Percentiles rank a stretch among this genome's conserved stretches.
Conservation (phyloP, 2,797 vertebrate genomes). For the Melanotaenia maccullochi region DNA sequence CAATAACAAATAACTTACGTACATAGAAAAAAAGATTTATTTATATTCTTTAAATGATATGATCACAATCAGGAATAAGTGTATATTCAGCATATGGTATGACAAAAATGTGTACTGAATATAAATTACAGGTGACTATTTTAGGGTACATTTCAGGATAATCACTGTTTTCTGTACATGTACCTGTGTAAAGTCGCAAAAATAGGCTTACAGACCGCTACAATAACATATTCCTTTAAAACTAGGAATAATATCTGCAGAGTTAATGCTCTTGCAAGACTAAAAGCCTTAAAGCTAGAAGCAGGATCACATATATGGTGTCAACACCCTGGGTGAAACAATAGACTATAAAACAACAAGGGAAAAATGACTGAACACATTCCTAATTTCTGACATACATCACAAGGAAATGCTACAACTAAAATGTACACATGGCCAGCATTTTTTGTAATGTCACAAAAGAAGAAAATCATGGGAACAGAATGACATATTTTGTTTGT, state of each 20-base stretch:
- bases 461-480: background rate
- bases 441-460: slow-evolving; percentile 2
- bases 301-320: slow-evolving; percentile 49
- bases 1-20: slow-evolving; percentile 14
- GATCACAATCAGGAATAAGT: slow-evolving; percentile 72
- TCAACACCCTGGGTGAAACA: slow-evolving; percentile 54
- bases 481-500: slow-evolving; percentile 3
- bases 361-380: slow-evolving; percentile 34
- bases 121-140: slow-evolving; percentile 73
- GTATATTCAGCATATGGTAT: slow-evolving; percentile 69
- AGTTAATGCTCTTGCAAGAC: slow-evolving; percentile 58
- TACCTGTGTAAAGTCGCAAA: slow-evolving; percentile 78
- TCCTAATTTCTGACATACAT: slow-evolving; percentile 27
- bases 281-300: slow-evolving; percentile 59
- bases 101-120: slow-evolving; percentile 68
- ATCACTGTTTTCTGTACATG: slow-evolving; percentile 71
- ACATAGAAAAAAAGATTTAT: slow-evolving; percentile 76
- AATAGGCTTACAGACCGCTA: slow-evolving; percentile 65
- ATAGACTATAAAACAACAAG: background rate
- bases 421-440: slow-evolving; percentile 28
- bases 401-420: slow-evolving; percentile 38
- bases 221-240: slow-evolving; percentile 75
- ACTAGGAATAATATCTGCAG: slow-evolving; percentile 71
- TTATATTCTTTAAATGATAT: slow-evolving; percentile 68
- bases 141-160: slow-evolving; percentile 62